Evolutionary conservation across 2,888 invertebrate genomes (phyloP), one percentile per base, ranked within the genome.

Genomic region (Fragum whitleyi): DNA sequence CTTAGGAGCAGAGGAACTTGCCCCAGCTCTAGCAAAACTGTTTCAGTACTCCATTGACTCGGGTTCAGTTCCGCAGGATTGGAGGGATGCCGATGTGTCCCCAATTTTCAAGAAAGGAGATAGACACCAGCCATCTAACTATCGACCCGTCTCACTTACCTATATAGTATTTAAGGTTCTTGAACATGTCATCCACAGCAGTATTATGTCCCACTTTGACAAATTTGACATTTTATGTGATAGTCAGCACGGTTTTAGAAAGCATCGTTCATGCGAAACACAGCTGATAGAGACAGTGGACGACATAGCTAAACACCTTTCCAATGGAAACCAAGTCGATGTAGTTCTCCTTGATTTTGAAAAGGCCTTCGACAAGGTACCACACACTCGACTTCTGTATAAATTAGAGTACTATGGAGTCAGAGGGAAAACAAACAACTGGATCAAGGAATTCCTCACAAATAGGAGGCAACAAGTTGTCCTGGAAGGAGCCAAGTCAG

Each of bases 121-220:
- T 1, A 55, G 55, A 28, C 68, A 70, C 21, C 5, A 14, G 21
- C 28, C 70, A 5, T 1, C 29, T 1, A 70, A 70, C 70, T 61
- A 42, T 61, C 2, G 47, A 29, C 72, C 72, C 2, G 70, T 68
- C 5, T 51, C 47, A 2, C 26, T 68, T 7, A 51, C 68, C 0
- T 47, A 47, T 3, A 29, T 47, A 1, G 26, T 29, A 14, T 68
- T 23, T 26, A 68, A 68, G 21, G 6, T 70, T 9, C 32, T 70
- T 16, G 70, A 70, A 32, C 55, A 70, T n/a, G 32, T 70, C 55
- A 55, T 78, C 69, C 77, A 28, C 51, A 81, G 79, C 32, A 87
- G 88, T 47, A 42, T 85, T 6, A 23, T 87, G 28, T 79, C 87
- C 62, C 85, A 85, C 51, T 67, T 86, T 14, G 76, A 72, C 11